Evolutionary conservation across 2,113 vertebrate genomes (phyloP), one percentile per base, ranked within the genome.

Genomic region (Coryphaenoides rupestris): DNA sequence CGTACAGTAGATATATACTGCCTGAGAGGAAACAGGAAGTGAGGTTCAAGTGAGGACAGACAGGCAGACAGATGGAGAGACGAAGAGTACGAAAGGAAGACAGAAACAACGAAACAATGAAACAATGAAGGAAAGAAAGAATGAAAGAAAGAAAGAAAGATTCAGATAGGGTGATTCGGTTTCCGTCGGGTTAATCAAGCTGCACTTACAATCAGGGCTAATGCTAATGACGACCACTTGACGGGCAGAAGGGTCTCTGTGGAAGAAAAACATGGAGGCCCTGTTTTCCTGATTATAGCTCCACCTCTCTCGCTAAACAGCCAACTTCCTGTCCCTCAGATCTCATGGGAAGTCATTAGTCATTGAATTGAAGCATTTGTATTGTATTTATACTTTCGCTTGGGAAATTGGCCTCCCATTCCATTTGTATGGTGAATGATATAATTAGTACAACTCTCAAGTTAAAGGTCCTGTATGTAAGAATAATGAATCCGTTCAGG

Each of bases 321-420:
- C 3, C 12, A 21, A 10, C 49, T 60, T 59, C 58, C 57, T 66
- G 56, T 40, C 53, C 46, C 53, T 46, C 63, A 46, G 47, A 65
- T 56, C 46, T 22, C 63, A 56, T 5, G 56, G 63, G 52, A 55
- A 63, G 62, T 55, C 52, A 63, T 53, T 63, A 33, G 2, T 33
- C n/a, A n/a, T 63, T 63, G 19, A 52, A 17, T 24, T 16, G 15
- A 9, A 10, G 3, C 9, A n/a, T 33, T n/a, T 58, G 5, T 58
- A 21, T 21, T 46, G 40, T 1, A 5, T 33, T 33, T 58, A 33
- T 4, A 1, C 19, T 57, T 56, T 15, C 23, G 10, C 55, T 13
- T 9, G 13, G 13, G 12, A 56, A 16, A 24, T 24, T 7, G 16
- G 19, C 54, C 19, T 21, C 14, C 47, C 47, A 50, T 21, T 55